Conservation (phyloP, 2,888 invertebrate genomes). For the Ophion ventricosus region DNA sequence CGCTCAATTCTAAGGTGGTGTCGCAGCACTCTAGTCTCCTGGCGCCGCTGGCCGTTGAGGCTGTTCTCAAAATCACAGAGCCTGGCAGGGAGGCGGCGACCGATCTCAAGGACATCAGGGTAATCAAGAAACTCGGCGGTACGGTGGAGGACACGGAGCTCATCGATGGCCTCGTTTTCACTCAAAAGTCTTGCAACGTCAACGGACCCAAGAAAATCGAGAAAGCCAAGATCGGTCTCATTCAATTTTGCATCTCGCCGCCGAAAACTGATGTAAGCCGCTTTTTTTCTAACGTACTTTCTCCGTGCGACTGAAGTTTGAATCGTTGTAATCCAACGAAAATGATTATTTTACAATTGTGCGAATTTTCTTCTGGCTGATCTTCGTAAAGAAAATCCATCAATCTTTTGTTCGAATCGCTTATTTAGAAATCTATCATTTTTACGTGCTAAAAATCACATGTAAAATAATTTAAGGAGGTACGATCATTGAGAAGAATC, state of each 20-base stretch:
- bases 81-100: constrained; percentile 90
- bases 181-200: constrained; percentile 93
- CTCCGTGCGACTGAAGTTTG: too few species aligned
- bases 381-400: too few species aligned
- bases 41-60: constrained; percentile 98
- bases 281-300: constrained; percentile 60
- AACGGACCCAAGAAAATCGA: constrained; percentile 97
- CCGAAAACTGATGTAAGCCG: constrained; percentile 96
- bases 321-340: too few species aligned
- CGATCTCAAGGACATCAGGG: constrained; percentile 97
- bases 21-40: constrained; percentile 98
- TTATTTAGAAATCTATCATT: too few species aligned
- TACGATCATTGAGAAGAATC: too few species aligned
- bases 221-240: constrained; percentile 99
- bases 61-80: constrained; percentile 94
- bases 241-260: constrained; percentile 99
- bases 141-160: constrained; percentile 99
- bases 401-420: too few species aligned
- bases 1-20: constrained; percentile 99
- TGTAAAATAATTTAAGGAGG: too few species aligned
- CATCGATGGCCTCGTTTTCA: constrained; percentile 97
- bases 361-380: too few species aligned
- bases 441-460: too few species aligned
- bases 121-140: constrained; percentile 98
- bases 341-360: too few species aligned